phyloP scores from a whole-genome alignment of 2,888 invertebrate genomes.

The Aphodius granarius region DNA sequence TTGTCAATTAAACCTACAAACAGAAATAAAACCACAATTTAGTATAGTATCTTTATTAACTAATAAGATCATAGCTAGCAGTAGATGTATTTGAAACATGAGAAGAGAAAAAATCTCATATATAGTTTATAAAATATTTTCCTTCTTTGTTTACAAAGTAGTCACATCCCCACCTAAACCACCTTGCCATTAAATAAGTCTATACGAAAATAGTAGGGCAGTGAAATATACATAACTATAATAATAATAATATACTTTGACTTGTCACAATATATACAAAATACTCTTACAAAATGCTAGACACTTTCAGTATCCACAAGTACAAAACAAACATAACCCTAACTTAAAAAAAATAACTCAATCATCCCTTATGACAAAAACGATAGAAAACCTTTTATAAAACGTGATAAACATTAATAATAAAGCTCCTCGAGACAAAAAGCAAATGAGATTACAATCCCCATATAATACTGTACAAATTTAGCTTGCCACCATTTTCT shows the following conservation, averaged over 20 bases:
- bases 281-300: background rate
- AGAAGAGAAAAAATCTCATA: background rate
- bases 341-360: background rate
- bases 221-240: background rate
- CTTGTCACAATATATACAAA: slow-evolving; percentile 6
- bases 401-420: background rate
- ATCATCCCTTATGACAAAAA: background rate
- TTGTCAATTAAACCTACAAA: background rate
- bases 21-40: background rate
- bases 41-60: background rate
- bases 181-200: background rate
- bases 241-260: background rate
- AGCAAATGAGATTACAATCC: background rate
- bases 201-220: background rate
- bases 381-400: background rate
- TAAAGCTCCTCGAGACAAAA: background rate
- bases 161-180: background rate
- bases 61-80: background rate
- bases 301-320: background rate
- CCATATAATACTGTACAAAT: background rate
- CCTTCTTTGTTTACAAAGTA: background rate
- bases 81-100: background rate
- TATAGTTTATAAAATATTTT: background rate
- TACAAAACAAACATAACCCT: background rate
- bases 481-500: slow-evolving; percentile 26